Evolutionary conservation across 1,140 invertebrate species (phyloP).

Genomic region (Atopsyche davidsoni): DNA sequence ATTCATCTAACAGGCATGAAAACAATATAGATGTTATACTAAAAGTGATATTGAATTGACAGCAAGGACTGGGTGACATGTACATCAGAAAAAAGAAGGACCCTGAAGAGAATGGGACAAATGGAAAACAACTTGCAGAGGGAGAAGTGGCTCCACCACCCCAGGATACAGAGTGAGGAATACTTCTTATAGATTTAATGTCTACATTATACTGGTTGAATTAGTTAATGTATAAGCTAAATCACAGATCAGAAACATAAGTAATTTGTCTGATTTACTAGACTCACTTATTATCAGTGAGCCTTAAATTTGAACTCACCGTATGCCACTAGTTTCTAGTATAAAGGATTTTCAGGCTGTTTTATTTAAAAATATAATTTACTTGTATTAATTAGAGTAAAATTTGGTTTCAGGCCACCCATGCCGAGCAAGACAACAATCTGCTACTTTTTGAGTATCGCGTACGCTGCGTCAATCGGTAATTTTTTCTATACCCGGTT

Average conservation of each 20-base stretch:
- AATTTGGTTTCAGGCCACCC: conserved; percentile 36
- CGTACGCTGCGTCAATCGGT: conserved; percentile 71
- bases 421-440: conserved; percentile 60
- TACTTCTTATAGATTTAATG: conserved; percentile 10
- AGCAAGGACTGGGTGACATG: conserved; percentile 59
- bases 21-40: too few relatives aligned
- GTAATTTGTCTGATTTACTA: neutral
- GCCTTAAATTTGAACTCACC: too few relatives aligned
- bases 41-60: conserved; percentile 31
- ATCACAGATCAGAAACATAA: neutral
- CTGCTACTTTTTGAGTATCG: conserved; percentile 69
- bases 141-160: conserved; percentile 11
- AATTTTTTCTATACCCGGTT: conserved; percentile 15
- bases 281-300: too few relatives aligned
- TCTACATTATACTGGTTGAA: neutral
- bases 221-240: too few relatives aligned
- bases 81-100: conserved; percentile 48
- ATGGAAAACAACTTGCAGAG: conserved; percentile 43
- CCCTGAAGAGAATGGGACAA: conserved; percentile 36
- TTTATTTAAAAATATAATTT: neutral
- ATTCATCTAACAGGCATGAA: neutral
- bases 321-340: too few relatives aligned
- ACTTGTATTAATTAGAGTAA: neutral
- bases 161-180: conserved; percentile 36
- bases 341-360: too few relatives aligned